These are phyloP conservation scores for Asteroscopus sphinx DNA, from an alignment of 2,888 invertebrate species.

Conservation along the genomic window DNA sequence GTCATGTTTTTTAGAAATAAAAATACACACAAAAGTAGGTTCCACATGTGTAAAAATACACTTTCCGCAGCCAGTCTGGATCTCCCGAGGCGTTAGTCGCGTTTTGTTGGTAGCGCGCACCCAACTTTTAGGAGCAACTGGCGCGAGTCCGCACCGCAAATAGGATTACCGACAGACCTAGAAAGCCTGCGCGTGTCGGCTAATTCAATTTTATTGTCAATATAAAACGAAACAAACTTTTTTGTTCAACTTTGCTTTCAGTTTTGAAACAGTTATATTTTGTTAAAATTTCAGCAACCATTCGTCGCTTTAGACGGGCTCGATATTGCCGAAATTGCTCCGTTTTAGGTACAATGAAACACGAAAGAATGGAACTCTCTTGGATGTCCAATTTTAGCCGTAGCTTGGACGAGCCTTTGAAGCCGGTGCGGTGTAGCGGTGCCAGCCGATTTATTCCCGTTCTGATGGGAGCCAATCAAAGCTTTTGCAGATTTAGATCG, in stretches of 20 bases:
- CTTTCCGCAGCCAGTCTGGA: slow-evolving; percentile 62
- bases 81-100: slow-evolving; percentile 67
- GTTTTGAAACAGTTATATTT: slow-evolving; percentile 52
- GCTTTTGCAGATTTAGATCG: slow-evolving; percentile 80
- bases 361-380: slow-evolving; percentile 58
- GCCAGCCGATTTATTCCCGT: slow-evolving; percentile 71
- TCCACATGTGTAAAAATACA: slow-evolving; percentile 46
- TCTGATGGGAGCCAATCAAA: slow-evolving; percentile 79
- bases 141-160: slow-evolving; percentile 78
- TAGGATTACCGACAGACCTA: slow-evolving; percentile 83
- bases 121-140: slow-evolving; percentile 80
- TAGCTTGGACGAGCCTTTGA: slow-evolving; percentile 72
- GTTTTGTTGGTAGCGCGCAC: slow-evolving; percentile 70
- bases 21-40: slow-evolving; percentile 27
- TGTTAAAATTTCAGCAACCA: slow-evolving; percentile 48
- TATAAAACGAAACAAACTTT: slow-evolving; percentile 67
- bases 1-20: slow-evolving; percentile 7
- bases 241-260: slow-evolving; percentile 59
- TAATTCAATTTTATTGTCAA: slow-evolving; percentile 82
- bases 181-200: slow-evolving; percentile 74
- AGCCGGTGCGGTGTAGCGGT: slow-evolving; percentile 65
- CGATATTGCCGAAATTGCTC: slow-evolving; percentile 44
- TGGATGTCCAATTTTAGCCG: slow-evolving; percentile 70
- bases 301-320: slow-evolving; percentile 32
- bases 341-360: slow-evolving; percentile 49